phyloP scores from a whole-genome alignment of 2,888 invertebrate genomes.

The Ennomos erosarius region DNA sequence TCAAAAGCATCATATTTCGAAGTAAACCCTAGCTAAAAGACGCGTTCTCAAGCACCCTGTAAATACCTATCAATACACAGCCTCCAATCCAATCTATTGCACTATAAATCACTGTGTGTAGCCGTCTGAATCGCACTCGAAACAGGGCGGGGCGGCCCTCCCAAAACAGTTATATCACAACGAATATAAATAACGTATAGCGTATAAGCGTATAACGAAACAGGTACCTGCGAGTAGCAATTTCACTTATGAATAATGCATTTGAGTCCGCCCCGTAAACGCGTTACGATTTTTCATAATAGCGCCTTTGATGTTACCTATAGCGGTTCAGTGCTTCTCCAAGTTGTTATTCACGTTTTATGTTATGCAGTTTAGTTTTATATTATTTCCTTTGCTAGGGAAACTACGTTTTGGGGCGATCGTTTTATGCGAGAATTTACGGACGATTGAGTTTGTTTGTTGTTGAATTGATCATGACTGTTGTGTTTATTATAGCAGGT shows the following conservation, averaged over 20 bases:
- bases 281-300: conserved; percentile 85
- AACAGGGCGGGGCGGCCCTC: conserved; percentile 54
- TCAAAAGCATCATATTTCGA: too few relatives aligned
- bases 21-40: too few relatives aligned
- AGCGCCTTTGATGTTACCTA: conserved; percentile 71
- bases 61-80: conserved; percentile 15
- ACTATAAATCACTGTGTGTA: conserved; percentile 31
- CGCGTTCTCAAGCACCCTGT: not conserved
- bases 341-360: conserved; percentile 62
- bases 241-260: conserved; percentile 81
- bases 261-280: conserved; percentile 76
- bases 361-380: conserved; percentile 71
- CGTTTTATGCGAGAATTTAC: conserved; percentile 13
- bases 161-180: conserved; percentile 59
- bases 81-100: conserved; percentile 25
- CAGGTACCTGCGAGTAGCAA: conserved; percentile 70
- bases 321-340: conserved; percentile 40
- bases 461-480: not conserved
- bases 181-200: conserved; percentile 76
- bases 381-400: conserved; percentile 44
- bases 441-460: conserved; percentile 15
- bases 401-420: conserved; percentile 23
- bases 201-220: conserved; percentile 54
- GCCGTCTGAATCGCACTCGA: conserved; percentile 37
- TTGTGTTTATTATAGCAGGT: too few relatives aligned